Evolutionary conservation across 2,797 vertebrate species (phyloP).

Genomic region (Neoniphon sammara): DNA sequence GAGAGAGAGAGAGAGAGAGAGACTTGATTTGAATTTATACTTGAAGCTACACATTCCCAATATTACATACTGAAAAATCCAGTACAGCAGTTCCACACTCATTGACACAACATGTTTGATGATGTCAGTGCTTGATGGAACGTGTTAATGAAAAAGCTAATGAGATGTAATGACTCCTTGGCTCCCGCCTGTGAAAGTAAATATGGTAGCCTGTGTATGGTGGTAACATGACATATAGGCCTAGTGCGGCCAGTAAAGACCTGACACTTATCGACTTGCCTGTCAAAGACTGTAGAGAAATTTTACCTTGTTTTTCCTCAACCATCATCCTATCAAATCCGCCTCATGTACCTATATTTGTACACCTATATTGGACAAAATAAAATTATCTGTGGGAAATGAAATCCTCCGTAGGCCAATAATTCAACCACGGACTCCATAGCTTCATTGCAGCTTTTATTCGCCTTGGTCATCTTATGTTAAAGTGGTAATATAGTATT

Average conservation of each 20-base stretch:
- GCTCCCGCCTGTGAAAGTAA: conserved; percentile 85
- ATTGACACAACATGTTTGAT: conserved; percentile 67
- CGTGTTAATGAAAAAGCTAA: conserved; percentile 85
- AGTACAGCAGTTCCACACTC: conserved; percentile 38
- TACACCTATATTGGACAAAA: neutral
- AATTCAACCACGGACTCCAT: too few relatives aligned
- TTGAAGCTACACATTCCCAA: conserved; percentile 18
- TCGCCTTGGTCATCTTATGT: too few relatives aligned
- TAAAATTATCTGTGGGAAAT: neutral
- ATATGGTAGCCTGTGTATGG: conserved; percentile 83
- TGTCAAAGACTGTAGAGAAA: conserved; percentile 41
- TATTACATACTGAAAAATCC: conserved; percentile 26
- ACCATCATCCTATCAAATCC: neutral
- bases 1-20: too few relatives aligned
- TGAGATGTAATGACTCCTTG: conserved; percentile 86
- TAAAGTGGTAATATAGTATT: too few relatives aligned
- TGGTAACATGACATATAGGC: conserved; percentile 69
- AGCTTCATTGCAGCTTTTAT: too few relatives aligned
- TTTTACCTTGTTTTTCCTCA: conserved; percentile 6
- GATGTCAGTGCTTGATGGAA: conserved; percentile 75
- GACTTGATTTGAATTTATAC: too few relatives aligned
- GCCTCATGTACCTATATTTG: neutral
- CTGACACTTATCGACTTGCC: conserved; percentile 52
- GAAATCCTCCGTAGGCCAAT: neutral
- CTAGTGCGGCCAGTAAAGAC: conserved; percentile 54